Evolutionary conservation across 2,888 invertebrate genomes (phyloP).

Genomic region (Hipparchia semele): DNA sequence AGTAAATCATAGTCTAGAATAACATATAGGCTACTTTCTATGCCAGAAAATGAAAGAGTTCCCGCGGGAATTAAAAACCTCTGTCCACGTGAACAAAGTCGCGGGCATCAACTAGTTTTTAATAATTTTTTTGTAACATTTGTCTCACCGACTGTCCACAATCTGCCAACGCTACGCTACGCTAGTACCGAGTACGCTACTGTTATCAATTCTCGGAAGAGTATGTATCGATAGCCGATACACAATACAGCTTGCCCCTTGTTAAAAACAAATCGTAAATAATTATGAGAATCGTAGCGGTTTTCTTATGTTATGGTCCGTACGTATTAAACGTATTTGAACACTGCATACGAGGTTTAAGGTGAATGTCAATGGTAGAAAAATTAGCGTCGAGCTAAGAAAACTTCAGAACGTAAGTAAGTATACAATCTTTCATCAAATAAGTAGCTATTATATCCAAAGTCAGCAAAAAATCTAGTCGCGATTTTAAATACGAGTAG

Average conservation of each 20-base stretch:
- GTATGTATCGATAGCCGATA: constrained; percentile 42
- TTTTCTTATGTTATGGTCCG: constrained; percentile 31
- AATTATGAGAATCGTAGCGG: constrained; percentile 29
- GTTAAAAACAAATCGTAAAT: constrained; percentile 47
- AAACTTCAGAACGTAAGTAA: no score
- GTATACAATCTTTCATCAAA: neutral
- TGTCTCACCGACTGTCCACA: constrained; percentile 19
- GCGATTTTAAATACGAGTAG: no score
- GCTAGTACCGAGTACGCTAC: constrained; percentile 20
- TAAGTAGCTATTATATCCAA: no score
- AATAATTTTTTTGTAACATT: neutral
- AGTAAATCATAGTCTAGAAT: no score
- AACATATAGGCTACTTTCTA: no score
- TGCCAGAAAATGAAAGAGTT: no score
- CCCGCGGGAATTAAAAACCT: no score
- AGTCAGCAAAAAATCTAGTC: no score
- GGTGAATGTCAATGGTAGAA: neutral
- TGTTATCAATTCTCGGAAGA: constrained; percentile 47
- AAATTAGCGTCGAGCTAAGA: no score
- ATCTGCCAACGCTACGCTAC: constrained; percentile 42
- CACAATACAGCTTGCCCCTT: constrained; percentile 42
- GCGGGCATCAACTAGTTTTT: no score
- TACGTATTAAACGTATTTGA: constrained; percentile 20
- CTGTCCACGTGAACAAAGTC: no score
- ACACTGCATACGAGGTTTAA: constrained; percentile 9